Percentiles rank a stretch among this genome's conserved stretches.
Conservation (phyloP, 2,888 invertebrate species). For the Pimpla rufipes region DNA sequence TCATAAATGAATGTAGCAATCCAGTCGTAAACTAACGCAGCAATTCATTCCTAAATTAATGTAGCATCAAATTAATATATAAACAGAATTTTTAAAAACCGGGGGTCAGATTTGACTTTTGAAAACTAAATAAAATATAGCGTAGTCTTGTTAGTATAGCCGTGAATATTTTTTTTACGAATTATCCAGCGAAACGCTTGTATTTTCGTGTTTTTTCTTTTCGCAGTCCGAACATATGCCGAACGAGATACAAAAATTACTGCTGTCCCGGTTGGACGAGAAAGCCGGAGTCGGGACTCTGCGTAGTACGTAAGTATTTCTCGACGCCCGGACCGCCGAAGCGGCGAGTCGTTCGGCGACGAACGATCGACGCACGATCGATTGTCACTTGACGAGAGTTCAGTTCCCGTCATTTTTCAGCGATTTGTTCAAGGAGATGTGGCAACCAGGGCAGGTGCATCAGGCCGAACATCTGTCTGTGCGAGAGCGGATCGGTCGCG, state of each 20-base stretch:
- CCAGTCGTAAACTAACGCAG: too few relatives aligned
- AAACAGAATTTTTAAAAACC: too few relatives aligned
- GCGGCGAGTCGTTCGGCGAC: not conserved
- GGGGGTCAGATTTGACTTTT: too few relatives aligned
- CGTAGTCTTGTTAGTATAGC: not conserved
- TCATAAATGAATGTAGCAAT: too few relatives aligned
- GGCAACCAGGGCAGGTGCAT: slow-evolving; percentile 91
- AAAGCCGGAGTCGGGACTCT: slow-evolving; percentile 90
- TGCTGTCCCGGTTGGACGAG: slow-evolving; percentile 95
- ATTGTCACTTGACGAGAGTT: slow-evolving; percentile 58
- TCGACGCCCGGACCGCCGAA: not conserved
- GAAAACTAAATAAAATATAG: not conserved
- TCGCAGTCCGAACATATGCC: slow-evolving; percentile 93
- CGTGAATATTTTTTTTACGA: not conserved
- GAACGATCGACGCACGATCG: slow-evolving; percentile 8
- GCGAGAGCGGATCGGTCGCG: slow-evolving; percentile 90
- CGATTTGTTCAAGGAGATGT: slow-evolving; percentile 91
- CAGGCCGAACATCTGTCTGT: slow-evolving; percentile 93
- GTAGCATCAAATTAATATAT: too few relatives aligned
- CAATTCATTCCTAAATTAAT: too few relatives aligned
- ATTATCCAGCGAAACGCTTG: not conserved
- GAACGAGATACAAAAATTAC: slow-evolving; percentile 90
- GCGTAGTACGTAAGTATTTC: slow-evolving; percentile 93
- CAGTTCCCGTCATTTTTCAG: slow-evolving; percentile 85
- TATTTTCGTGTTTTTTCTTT: slow-evolving; percentile 50